Percentiles rank a stretch among this genome's conserved stretches.
These are phyloP conservation scores for Pseudococcus jackbeardsleyi DNA, from an alignment of 2,888 invertebrate genomes.

Conservation along the genomic window DNA sequence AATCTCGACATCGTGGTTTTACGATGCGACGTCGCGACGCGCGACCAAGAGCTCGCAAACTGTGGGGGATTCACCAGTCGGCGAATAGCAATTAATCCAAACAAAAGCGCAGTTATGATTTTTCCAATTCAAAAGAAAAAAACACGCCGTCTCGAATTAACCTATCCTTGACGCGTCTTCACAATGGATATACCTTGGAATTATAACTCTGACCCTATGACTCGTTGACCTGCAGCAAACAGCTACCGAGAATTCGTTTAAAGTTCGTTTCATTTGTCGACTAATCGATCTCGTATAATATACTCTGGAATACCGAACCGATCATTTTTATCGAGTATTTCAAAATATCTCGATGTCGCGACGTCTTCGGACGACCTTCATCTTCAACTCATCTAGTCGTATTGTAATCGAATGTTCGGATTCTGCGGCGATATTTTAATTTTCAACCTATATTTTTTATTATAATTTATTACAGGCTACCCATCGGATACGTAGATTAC, in stretches of 20 bases:
- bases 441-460: neutral
- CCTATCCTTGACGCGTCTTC: constrained; percentile 37
- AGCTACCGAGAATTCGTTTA: constrained; percentile 36
- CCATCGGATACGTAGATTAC: neutral
- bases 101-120: constrained; percentile 46
- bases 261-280: neutral
- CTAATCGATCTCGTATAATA: constrained; percentile 2
- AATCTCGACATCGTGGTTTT: too few relatives aligned
- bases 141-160: neutral
- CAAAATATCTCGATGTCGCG: constrained; percentile 26
- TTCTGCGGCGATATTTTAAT: constrained; percentile 3
- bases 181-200: constrained; percentile 47
- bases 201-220: constrained; percentile 29
- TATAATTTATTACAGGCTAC: neutral
- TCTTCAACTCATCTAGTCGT: neutral
- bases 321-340: constrained; percentile 25
- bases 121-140: constrained; percentile 12
- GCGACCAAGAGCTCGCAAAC: neutral
- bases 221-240: constrained; percentile 44
- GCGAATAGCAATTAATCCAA: constrained; percentile 24
- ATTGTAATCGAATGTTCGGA: neutral
- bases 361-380: neutral
- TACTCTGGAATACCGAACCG: neutral
- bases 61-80: constrained; percentile 12
- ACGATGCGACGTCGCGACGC: neutral